A percentile compares a stretch with the other conserved stretches of the same genome.
Evolutionary conservation across 2,113 vertebrate genomes (phyloP).

Genomic region (Oncorhynchus kisutch): DNA sequence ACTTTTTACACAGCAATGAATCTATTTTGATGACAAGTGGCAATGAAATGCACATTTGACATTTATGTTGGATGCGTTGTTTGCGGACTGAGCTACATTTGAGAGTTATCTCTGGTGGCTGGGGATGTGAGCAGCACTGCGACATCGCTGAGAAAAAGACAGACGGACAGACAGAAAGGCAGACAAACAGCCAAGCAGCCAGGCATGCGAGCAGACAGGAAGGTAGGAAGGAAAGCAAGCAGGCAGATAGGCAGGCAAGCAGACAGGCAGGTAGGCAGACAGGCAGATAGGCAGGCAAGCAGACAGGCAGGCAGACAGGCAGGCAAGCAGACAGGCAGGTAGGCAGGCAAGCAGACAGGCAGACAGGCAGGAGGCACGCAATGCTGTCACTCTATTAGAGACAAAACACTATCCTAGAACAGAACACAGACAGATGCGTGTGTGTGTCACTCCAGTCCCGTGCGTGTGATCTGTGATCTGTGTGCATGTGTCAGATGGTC

Average conservation of each 20-base stretch:
- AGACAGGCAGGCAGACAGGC: not conserved
- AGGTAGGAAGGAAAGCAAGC: too few species aligned
- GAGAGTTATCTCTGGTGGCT: conserved; percentile 4
- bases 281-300: not conserved
- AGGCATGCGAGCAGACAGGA: too few species aligned
- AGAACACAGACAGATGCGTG: too few species aligned
- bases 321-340: not conserved
- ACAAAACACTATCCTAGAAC: not conserved
- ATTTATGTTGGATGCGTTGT: conserved; percentile 5
- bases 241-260: not conserved
- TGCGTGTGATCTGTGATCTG: not conserved
- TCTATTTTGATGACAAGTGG: conserved; percentile 20
- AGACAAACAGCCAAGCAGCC: not conserved
- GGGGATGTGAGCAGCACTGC: conserved; percentile 8
- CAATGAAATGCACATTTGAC: conserved; percentile 26
- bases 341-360: not conserved
- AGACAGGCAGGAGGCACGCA: too few species aligned
- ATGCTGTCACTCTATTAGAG: not conserved
- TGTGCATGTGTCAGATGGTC: not conserved
- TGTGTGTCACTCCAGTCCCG: too few species aligned
- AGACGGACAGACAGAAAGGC: not conserved
- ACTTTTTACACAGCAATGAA: conserved; percentile 19
- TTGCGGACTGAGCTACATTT: conserved; percentile 1
- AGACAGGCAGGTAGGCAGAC: not conserved
- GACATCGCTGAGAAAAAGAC: conserved; percentile 9